Conservation (phyloP, 2,113 vertebrate species). For the Polyodon spathula region DNA sequence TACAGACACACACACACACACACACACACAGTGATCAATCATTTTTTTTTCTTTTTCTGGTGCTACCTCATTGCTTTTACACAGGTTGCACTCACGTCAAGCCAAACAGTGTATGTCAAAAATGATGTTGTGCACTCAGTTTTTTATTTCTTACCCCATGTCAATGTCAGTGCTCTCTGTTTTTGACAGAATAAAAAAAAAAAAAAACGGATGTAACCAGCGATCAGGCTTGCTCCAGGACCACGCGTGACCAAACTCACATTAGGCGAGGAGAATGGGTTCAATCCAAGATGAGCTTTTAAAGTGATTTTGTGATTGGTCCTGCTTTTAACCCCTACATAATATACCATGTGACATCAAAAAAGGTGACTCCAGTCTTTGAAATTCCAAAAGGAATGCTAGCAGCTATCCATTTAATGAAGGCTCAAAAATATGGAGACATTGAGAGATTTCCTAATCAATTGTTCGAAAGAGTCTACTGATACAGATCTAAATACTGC, state of each 20-base stretch:
- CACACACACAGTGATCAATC: too few species aligned
- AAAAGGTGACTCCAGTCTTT: too few species aligned
- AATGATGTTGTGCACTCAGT: constrained; percentile 57
- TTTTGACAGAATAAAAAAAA: constrained; percentile 36
- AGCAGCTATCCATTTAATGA: too few species aligned
- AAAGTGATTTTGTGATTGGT: background rate
- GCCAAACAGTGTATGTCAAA: constrained; percentile 56
- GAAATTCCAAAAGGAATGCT: too few species aligned
- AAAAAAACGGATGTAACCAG: constrained; percentile 11
- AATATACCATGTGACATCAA: too few species aligned
- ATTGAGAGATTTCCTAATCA: too few species aligned
- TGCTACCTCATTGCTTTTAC: constrained; percentile 12
- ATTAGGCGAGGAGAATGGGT: constrained; percentile 11
- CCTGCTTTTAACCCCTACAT: background rate
- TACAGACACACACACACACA: too few species aligned
- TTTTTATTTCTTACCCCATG: constrained; percentile 50
- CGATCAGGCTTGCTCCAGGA: constrained; percentile 7
- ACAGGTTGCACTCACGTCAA: constrained; percentile 48
- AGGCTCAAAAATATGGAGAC: too few species aligned
- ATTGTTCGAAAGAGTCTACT: too few species aligned
- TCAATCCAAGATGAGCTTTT: background rate
- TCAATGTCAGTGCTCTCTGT: constrained; percentile 37
- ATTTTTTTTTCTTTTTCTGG: too few species aligned
- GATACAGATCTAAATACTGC: too few species aligned
- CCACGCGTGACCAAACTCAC: constrained; percentile 6